These are phyloP conservation scores for Cydia strobilella DNA, from an alignment of 1,140 invertebrate genomes.

Conservation along the genomic window DNA sequence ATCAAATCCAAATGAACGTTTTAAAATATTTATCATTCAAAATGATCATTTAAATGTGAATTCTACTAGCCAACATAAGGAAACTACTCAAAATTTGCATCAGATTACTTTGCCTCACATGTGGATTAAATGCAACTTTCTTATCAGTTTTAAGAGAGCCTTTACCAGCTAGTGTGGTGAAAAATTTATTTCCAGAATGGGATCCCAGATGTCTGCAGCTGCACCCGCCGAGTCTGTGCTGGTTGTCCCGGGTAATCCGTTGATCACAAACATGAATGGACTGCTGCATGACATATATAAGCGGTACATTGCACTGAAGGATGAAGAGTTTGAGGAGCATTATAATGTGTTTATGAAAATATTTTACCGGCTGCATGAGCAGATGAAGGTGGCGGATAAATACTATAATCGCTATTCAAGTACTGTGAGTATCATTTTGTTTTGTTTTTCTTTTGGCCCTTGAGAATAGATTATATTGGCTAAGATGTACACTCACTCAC, in stretches of 20 bases:
- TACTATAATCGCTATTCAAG: constrained; percentile 56
- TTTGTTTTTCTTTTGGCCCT: neutral
- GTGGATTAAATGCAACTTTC: too few relatives aligned
- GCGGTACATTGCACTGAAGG: constrained; percentile 50
- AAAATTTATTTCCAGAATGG: constrained; percentile 3
- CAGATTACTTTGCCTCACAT: too few relatives aligned
- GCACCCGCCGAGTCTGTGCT: neutral
- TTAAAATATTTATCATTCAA: too few relatives aligned
- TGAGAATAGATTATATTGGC: too few relatives aligned
- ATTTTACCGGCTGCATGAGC: constrained; percentile 45
- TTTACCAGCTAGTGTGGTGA: too few relatives aligned
- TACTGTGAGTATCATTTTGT: constrained; percentile 1
- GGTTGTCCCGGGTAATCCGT: constrained; percentile 34
- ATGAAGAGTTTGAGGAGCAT: constrained; percentile 47
- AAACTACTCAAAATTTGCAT: too few relatives aligned
- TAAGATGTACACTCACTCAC: too few relatives aligned
- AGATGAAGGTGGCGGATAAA: constrained; percentile 57
- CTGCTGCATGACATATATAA: constrained; percentile 53
- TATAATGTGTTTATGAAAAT: constrained; percentile 55
- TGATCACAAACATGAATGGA: constrained; percentile 50
- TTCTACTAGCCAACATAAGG: too few relatives aligned
- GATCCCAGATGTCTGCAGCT: neutral
- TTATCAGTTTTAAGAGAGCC: too few relatives aligned
- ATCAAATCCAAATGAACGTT: too few relatives aligned
- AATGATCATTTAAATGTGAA: too few relatives aligned